Base-by-base conservation (phyloP, 1,140 invertebrate genomes). In the Grapholita molesta region DNA sequence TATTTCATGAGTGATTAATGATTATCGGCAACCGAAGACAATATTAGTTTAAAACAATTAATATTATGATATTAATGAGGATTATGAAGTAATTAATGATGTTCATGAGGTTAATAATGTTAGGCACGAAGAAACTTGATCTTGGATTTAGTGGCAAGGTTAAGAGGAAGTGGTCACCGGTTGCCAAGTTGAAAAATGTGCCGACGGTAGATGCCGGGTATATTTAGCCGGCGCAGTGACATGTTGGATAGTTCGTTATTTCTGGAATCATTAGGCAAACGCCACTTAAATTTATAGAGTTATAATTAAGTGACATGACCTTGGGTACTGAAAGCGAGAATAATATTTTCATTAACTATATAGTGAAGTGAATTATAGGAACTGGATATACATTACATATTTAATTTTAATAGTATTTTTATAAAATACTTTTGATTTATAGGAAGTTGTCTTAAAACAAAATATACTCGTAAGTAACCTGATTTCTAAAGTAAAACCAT, bases 181-280 rank as follows among this genome's bases (percentile, higher is more conserved):
- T 69, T 67, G 73, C 77, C 72, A 76, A 78, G 76, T 79, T 35
- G 72, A 84, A 82, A 79, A 76, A 78, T 77, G 74, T 78, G 70
- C 42, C 66, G 73, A 73, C 79, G 76, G 69, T 74, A 64, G 70
- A 76, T 77, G 78, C 72, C 71, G 79, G 24, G 72, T 85, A 86
- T 84, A 86, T 88, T 78, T 86, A 84, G 77, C 70, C 66, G 77
- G 75, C 61, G 65, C 64, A 70, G 75, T 81, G 84, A 82, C 82
- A 85, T 77, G 76, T 70, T 76, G 77, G 68, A 72, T 69, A 75
- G 75, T 74, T 48, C 38, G 69, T 68, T 85, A 85, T 87, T 82
- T 84, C 71, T 79, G 67, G 75, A 67, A 72, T 66, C 32, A 67
- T 35, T 55, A 71, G 61, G 7, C 15, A 11, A 28, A 18, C 25